phyloP scores from a whole-genome alignment of 2,888 invertebrate genomes.

The Noctua comes region DNA sequence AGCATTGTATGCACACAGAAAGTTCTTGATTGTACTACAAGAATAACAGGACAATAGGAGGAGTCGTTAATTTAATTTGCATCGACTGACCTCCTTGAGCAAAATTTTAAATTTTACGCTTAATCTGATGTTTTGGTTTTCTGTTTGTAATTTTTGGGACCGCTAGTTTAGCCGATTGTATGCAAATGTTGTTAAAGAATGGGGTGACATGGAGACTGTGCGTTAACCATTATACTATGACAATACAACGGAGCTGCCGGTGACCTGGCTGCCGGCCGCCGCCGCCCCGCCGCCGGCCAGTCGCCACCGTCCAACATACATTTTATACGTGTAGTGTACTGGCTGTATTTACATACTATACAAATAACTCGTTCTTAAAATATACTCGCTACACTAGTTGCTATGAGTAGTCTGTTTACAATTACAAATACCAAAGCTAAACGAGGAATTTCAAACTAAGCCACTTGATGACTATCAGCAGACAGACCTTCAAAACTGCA shows the following conservation, averaged over 20 bases:
- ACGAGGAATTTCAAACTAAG: conserved; percentile 3
- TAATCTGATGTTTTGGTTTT: conserved; percentile 68
- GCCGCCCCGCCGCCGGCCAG: conserved; percentile 7
- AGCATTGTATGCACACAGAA: conserved; percentile 69
- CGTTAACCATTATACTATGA: conserved; percentile 69
- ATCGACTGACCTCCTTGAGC: conserved; percentile 68
- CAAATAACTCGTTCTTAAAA: conserved; percentile 29
- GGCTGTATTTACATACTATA: conserved; percentile 23
- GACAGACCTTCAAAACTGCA: conserved; percentile 8
- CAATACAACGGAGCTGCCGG: conserved; percentile 50
- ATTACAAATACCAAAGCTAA: conserved; percentile 19
- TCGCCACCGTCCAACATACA: conserved; percentile 13
- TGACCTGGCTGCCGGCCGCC: conserved; percentile 28
- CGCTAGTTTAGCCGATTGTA: conserved; percentile 78
- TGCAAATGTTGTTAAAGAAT: conserved; percentile 74
- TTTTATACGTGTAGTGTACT: not conserved
- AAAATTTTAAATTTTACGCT: conserved; percentile 64
- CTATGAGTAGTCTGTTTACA: not conserved
- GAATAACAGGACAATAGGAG: conserved; percentile 65
- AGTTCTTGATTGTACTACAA: conserved; percentile 68
- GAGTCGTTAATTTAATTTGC: conserved; percentile 73
- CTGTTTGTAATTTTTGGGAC: conserved; percentile 71
- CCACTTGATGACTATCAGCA: conserved; percentile 19
- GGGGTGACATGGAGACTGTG: conserved; percentile 66
- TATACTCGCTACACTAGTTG: conserved; percentile 7